Base-by-base conservation (phyloP, 2,888 invertebrate species). In the Caenorhabditis sp. region DNA sequence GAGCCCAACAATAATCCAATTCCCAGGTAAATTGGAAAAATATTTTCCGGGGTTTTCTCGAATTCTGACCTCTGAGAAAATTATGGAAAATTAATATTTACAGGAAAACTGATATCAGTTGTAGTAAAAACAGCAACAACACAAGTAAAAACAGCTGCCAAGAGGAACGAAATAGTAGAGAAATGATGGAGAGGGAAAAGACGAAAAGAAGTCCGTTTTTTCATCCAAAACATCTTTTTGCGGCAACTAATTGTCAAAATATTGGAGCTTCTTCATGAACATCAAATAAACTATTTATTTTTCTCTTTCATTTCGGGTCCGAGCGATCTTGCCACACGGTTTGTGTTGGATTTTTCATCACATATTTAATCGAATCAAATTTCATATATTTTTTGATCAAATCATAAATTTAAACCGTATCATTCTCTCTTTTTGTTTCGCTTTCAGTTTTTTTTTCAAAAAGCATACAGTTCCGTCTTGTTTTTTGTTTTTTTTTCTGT, bases 201-300 rank as follows among this genome's bases (percentile, higher is more conserved):
- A 64, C 63, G 64, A 53, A 67, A 61, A 60, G 67, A 62, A 36
- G 65, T 67, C 63, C 62, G 17, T 72, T 65, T 62, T 67, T 67
- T 61, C 72, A 72, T 65, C 72, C 72, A 50, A 67, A 63, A 55
- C 72, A 65, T 58, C 72, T 72, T 24, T 72, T 72, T 58, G 62
- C 31, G 8, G 24, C 21, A 8, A 21, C 53, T 17, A 17, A 31
- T 31, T 31, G 31, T 31, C 31, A 31, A 31, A 31, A 31, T 31
- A 31, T 31, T 31, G 31, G 31, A 31, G 31, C 31, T 31, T 31
- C 31, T 31, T 6, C 31, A 6, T 31, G 31, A n/a, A 31, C 31
- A 31, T 50, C 4, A 14, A 50, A 8, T 5, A 50, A 50, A 50
- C 5, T 50, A 19, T 50, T 50, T 50, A 50, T 31, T 31, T n/a